These are phyloP conservation scores for Dromiciops gliroides DNA, from an alignment of 2,113 vertebrate genomes.

Conservation along the genomic window DNA sequence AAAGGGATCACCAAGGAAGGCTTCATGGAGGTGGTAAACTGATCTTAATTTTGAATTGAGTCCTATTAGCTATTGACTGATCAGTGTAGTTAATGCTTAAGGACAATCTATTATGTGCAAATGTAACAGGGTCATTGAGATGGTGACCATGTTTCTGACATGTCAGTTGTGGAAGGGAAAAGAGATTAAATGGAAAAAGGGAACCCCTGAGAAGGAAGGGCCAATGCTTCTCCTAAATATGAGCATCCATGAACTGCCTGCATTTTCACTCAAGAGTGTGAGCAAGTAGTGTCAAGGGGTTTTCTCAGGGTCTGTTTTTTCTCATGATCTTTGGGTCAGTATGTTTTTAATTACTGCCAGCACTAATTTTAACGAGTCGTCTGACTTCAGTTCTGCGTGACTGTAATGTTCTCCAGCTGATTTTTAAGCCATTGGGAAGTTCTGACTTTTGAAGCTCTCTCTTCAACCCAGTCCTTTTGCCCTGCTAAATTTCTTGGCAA, in stretches of 20 bases:
- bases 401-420: conserved; percentile 80
- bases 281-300: conserved; percentile 41
- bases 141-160: neutral
- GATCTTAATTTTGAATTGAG: neutral
- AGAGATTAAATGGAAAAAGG: neutral
- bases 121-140: neutral
- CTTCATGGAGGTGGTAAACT: neutral
- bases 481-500: conserved; percentile 63
- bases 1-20: neutral
- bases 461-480: conserved; percentile 68
- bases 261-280: conserved; percentile 69
- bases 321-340: conserved; percentile 60
- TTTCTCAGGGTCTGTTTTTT: conserved; percentile 75
- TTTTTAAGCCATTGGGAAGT: conserved; percentile 71
- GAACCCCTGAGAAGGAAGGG: neutral
- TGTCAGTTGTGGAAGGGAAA: neutral
- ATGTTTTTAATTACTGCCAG: conserved; percentile 78
- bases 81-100: neutral
- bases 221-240: conserved; percentile 15
- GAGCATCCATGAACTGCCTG: conserved; percentile 71
- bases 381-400: conserved; percentile 73
- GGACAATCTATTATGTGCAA: neutral
- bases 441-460: conserved; percentile 80
- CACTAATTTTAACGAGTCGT: conserved; percentile 78
- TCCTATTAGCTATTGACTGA: neutral